Evolutionary conservation across 2,113 vertebrate species (phyloP).

Genomic region (Syngnathus scovelli): DNA sequence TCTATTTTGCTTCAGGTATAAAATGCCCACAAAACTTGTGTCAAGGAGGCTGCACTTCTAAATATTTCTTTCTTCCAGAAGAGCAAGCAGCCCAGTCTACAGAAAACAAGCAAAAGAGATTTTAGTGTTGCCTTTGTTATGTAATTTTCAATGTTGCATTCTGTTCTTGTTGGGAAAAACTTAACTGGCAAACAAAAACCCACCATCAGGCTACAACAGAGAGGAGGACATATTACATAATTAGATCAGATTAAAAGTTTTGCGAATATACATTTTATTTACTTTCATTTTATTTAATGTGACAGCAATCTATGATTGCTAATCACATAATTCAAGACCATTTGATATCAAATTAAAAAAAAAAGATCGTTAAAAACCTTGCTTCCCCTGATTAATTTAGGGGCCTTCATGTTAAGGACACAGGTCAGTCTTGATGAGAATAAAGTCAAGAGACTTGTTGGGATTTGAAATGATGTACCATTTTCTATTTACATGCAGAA

Average conservation of each 20-base stretch:
- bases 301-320: neutral
- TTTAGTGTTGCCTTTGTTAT: constrained; percentile 10
- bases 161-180: constrained; percentile 13
- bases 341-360: neutral
- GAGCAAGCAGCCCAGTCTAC: constrained; percentile 4
- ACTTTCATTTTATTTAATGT: neutral
- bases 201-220: constrained; percentile 6
- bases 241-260: neutral
- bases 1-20: neutral
- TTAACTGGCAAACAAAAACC: constrained; percentile 1
- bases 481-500: neutral
- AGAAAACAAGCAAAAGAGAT: constrained; percentile 11
- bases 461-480: neutral
- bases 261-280: neutral
- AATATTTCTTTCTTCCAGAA: neutral
- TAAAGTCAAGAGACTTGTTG: neutral
- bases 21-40: neutral
- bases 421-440: neutral
- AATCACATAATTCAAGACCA: neutral
- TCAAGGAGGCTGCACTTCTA: neutral
- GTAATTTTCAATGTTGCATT: constrained; percentile 20
- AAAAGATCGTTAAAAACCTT: neutral
- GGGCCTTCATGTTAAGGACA: neutral
- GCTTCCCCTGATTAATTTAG: neutral
- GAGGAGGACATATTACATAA: neutral